Base-by-base conservation (phyloP, 2,888 invertebrate genomes). In the Andricus quercusramuli region DNA sequence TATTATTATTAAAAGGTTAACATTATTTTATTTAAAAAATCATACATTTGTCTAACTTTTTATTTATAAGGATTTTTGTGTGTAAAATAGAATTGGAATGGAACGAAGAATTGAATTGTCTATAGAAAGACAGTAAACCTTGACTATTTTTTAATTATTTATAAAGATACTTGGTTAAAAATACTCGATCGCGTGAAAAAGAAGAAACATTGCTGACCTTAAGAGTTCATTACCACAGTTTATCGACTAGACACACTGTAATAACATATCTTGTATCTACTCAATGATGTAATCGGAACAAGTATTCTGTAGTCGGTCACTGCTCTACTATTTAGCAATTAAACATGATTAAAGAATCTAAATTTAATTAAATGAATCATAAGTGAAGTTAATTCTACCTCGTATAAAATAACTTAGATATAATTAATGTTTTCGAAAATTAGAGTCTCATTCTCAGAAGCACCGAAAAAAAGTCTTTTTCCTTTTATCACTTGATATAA, bases 121-220 rank as follows among this genome's bases (percentile, higher is more conserved):
- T 15, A 44, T 44, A 15, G 15, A 44, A 41, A 15, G 44, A 3
- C 4, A 3, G 44, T 15, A 44, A 4, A 47, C 47, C 15, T 47
- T 47, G 17, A 9, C 1, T 6, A 59, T 59, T n/a, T n/a, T 56
- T n/a, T n/a, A 56, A 56, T n/a, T 9, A 56, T 56, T 56, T 9
- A 56, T 15, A 22, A n/a, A 29, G 11, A 70, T 29, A 29, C 6
- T 51, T 25, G 3, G 25, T 25, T 32, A 17, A 29, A 70, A 56
- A 70, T 51, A 51, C 9, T 15, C 22, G 51, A 56, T 70, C 8
- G 70, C 70, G 70, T 70, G 51, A 17, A 37, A 66, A 17, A 44
- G 25, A 47, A 70, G 4, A 56, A 70, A 70, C 51, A 51, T 70
- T 29, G 70, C 29, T 56, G 47, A 32, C 70, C 44, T 78, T 65